These are phyloP conservation scores for Centropristis striata DNA, from an alignment of 2,113 vertebrate species.

Conservation along the genomic window DNA sequence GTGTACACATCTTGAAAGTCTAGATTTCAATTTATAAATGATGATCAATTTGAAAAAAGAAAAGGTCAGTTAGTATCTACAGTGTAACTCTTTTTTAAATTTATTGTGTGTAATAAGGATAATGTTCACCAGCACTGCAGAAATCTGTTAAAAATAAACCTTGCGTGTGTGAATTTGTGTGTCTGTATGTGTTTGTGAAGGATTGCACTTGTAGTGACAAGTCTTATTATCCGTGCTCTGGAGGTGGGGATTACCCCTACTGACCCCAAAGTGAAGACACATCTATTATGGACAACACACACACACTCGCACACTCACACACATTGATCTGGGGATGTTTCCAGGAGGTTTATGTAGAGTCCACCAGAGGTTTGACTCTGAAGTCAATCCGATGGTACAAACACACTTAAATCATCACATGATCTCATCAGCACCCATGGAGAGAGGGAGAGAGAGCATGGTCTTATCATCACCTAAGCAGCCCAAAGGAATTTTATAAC, in stretches of 20 bases:
- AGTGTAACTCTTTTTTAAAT: no score
- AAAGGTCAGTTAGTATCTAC: no score
- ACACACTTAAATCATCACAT: constrained; percentile 71
- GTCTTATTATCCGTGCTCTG: constrained; percentile 56
- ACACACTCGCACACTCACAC: constrained; percentile 28
- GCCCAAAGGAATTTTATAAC: constrained; percentile 51
- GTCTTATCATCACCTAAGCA: constrained; percentile 55
- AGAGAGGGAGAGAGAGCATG: neutral
- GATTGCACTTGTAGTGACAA: constrained; percentile 43
- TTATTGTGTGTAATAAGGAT: no score
- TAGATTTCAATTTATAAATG: neutral
- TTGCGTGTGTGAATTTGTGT: neutral
- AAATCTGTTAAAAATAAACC: constrained; percentile 16
- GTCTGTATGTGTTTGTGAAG: constrained; percentile 3
- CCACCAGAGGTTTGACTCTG: constrained; percentile 45
- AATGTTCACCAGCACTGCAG: neutral
- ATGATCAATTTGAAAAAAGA: no score
- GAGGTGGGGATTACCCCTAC: constrained; percentile 54
- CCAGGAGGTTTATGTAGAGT: constrained; percentile 32
- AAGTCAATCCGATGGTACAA: constrained; percentile 55
- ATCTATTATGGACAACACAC: constrained; percentile 46
- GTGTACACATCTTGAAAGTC: neutral
- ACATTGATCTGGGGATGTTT: constrained; percentile 17
- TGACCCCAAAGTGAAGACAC: constrained; percentile 65
- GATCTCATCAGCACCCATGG: constrained; percentile 40